A percentile compares a stretch with the other conserved stretches of the same genome.
Conservation (phyloP, 2,113 vertebrate species). For the Aptenodytes forsteri region DNA sequence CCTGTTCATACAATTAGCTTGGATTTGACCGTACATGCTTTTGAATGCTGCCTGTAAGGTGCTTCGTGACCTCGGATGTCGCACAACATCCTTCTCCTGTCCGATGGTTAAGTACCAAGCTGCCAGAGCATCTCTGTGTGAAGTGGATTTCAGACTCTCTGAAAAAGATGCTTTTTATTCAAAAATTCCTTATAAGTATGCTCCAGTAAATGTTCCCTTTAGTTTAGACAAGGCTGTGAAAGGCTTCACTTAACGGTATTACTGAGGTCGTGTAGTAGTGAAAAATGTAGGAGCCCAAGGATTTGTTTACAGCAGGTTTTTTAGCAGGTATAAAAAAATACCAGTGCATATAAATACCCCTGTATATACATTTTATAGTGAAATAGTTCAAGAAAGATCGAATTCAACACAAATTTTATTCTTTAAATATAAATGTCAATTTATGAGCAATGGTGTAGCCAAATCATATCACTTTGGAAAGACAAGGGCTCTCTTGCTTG, state of each 20-base stretch:
- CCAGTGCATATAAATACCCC: not conserved
- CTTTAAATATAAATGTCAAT: not conserved
- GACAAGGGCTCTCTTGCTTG: not conserved
- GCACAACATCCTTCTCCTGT: not conserved
- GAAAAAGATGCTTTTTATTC: not conserved
- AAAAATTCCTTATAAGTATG: not conserved
- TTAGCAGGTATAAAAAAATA: not conserved
- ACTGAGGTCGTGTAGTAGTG: not conserved
- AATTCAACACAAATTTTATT: not conserved
- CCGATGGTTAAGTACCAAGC: not conserved
- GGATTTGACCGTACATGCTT: not conserved
- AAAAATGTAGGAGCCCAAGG: not conserved
- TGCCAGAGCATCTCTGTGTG: not conserved
- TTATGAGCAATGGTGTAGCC: not conserved
- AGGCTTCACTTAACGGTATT: not conserved
- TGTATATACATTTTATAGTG: not conserved
- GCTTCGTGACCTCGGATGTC: not conserved
- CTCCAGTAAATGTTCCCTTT: not conserved
- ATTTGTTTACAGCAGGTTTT: not conserved
- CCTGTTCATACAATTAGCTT: not conserved
- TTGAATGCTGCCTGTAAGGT: not conserved
- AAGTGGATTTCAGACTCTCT: not conserved
- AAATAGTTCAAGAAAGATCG: not conserved
- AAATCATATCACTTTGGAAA: not conserved
- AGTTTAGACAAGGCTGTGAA: not conserved